Evolutionary conservation across 2,888 invertebrate species (phyloP).

Genomic region (Cheilosia urbana): DNA sequence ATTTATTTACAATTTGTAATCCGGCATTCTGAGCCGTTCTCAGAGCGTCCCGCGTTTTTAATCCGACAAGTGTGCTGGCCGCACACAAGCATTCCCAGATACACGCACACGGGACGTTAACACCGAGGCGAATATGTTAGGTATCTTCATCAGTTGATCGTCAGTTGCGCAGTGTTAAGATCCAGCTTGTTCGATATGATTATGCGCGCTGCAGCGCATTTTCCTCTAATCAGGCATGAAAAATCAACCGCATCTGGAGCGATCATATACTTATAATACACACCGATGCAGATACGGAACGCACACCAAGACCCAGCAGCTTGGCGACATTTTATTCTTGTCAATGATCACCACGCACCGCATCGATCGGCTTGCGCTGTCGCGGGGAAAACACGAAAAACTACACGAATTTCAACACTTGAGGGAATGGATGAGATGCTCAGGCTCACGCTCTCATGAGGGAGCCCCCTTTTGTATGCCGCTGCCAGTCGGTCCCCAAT

Average conservation of each 20-base stretch:
- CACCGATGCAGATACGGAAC: conserved; percentile 28
- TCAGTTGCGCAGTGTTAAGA: conserved; percentile 48
- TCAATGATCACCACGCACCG: conserved; percentile 19
- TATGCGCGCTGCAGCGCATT: conserved; percentile 45
- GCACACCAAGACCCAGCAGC: conserved; percentile 35
- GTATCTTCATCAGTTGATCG: conserved; percentile 59
- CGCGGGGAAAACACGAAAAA: conserved; percentile 65
- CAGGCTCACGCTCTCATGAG: conserved; percentile 6
- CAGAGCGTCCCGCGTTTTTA: conserved; percentile 60
- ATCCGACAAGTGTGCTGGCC: conserved; percentile 73
- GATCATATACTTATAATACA: conserved; percentile 33
- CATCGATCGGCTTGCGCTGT: conserved; percentile 49
- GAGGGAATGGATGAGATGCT: conserved; percentile 58
- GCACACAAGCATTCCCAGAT: conserved; percentile 38
- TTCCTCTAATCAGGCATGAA: conserved; percentile 72
- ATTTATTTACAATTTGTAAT: conserved; percentile 76
- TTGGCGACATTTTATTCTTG: conserved; percentile 65
- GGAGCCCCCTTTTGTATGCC: neutral
- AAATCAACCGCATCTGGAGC: conserved; percentile 70
- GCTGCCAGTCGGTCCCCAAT: neutral
- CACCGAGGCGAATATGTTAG: conserved; percentile 9
- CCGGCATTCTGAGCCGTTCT: conserved; percentile 67
- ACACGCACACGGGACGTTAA: neutral
- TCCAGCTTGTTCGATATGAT: conserved; percentile 45
- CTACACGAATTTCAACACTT: conserved; percentile 76